Percentiles rank a stretch among this genome's conserved stretches.
Evolutionary conservation across 2,888 invertebrate species (phyloP).

Genomic region (Diachrysia chrysitis): DNA sequence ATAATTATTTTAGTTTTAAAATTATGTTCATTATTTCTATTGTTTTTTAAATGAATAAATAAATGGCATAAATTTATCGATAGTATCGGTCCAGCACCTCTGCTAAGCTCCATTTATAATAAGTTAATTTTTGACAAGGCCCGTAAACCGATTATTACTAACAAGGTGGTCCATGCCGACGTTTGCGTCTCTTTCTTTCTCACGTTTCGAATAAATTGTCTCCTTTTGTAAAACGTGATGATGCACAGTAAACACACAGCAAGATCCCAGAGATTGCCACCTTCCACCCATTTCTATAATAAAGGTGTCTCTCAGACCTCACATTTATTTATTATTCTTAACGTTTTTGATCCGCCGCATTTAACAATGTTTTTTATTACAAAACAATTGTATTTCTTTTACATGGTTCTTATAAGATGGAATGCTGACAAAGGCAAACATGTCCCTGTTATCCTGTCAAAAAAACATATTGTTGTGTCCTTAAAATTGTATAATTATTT

Average conservation of each 20-base stretch:
- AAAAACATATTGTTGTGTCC: constrained; percentile 24
- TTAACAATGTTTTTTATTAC: constrained; percentile 58
- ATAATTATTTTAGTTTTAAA: too few species aligned
- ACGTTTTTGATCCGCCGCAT: constrained; percentile 67
- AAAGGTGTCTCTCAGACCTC: constrained; percentile 67
- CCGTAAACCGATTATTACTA: constrained; percentile 85
- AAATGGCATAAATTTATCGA: constrained; percentile 56
- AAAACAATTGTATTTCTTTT: constrained; percentile 48
- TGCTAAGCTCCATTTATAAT: constrained; percentile 74
- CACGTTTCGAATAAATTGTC: constrained; percentile 70
- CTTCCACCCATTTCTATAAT: constrained; percentile 71
- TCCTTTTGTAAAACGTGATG: constrained; percentile 75
- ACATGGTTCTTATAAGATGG: constrained; percentile 39
- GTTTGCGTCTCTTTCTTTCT: constrained; percentile 68
- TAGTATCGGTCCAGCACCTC: constrained; percentile 45
- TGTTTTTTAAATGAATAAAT: background rate
- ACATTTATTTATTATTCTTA: constrained; percentile 69
- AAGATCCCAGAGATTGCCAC: constrained; percentile 76
- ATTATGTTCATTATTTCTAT: too few species aligned
- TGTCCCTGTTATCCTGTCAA: constrained; percentile 18
- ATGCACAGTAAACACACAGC: constrained; percentile 71
- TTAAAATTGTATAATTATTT: constrained; percentile 16
- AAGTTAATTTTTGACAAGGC: constrained; percentile 82
- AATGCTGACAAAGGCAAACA: constrained; percentile 37
- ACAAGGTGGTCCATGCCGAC: constrained; percentile 81